Base-by-base conservation (phyloP, 2,113 vertebrate species). In the Periophthalmodon schlosseri region DNA sequence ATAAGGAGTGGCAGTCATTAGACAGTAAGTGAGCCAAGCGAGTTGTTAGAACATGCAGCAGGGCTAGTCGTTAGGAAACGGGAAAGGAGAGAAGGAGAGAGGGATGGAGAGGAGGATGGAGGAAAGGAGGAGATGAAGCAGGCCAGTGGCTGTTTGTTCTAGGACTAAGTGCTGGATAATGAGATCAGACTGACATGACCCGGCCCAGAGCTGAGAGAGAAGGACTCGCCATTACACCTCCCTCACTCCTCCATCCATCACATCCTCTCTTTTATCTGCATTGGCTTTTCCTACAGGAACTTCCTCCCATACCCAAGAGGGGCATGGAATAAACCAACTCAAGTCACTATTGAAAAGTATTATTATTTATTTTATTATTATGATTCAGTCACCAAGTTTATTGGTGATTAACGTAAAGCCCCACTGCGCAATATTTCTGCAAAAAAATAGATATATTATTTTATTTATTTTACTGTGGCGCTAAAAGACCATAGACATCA, bases 1-100 rank as follows among this genome's bases (percentile, higher is more conserved):
- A 88, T 91, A 88, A 91, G 91, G 88, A 91, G 89, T 87, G 90
- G 87, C 89, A 91, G 87, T 90, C 91, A 92, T 91, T 92, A 92
- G 90, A 90, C 90, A 86, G 91, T 92, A 92, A 92, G 91, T 92
- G 91, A 92, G 90, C 88, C 91, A 89, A 88, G 89, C 88, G 76
- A 92, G 90, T 92, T 91, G 91, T 92, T 92, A 92, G 91, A 88
- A 92, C 91, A 90, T 89, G 87, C 60, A 91, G 86, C 87, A 75
- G 82, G 81, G 80, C 84, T 85, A 84, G 91, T 93, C 85, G 86
- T 92, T 92, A 92, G 87, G 85, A 88, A 80, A 75, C 13, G 28
- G 60, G 86, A 80, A 89, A 86, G 79, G 87, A 88, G 86, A 69
- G 82, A 88, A 77, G 75, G 80, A 66, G 28, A 15, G 52, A 86